Evolutionary conservation across 2,888 invertebrate genomes (phyloP).

Genomic region (Magallana nippona): DNA sequence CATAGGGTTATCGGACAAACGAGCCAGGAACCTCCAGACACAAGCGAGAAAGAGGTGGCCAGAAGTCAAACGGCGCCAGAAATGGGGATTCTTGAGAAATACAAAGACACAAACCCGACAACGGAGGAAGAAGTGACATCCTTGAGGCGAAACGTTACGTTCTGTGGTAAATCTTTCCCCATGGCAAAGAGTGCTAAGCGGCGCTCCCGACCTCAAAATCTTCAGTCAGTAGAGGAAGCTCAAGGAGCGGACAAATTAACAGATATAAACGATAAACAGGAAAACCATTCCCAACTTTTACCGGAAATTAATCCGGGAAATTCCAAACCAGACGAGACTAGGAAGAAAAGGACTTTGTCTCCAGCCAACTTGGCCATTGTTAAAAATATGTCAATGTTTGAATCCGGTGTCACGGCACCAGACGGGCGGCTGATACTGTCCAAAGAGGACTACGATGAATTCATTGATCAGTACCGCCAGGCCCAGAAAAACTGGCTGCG

Average conservation of each 20-base stretch:
- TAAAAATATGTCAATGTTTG: conserved; percentile 58
- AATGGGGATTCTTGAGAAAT: not conserved
- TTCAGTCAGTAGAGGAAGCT: conserved; percentile 22
- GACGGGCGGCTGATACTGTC: conserved; percentile 62
- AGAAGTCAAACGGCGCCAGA: conserved; percentile 39
- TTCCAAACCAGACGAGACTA: not conserved
- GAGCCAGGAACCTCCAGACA: not conserved
- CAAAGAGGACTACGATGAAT: conserved; percentile 60
- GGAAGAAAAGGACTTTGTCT: conserved; percentile 45
- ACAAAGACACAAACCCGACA: not conserved
- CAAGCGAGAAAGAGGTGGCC: not conserved
- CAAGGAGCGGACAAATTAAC: not conserved
- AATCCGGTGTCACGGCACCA: conserved; percentile 62
- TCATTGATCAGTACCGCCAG: conserved; percentile 55
- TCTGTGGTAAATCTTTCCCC: conserved; percentile 42
- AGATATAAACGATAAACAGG: not conserved
- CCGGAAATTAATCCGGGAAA: not conserved
- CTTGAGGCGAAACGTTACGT: conserved; percentile 31
- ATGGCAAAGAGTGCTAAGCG: conserved; percentile 45
- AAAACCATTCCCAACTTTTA: not conserved
- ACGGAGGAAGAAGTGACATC: not conserved
- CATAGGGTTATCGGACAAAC: not conserved
- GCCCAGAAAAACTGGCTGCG: conserved; percentile 54
- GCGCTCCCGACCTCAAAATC: not conserved
- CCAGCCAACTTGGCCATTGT: conserved; percentile 51